Evolutionary conservation across 2,797 vertebrate genomes (phyloP), one percentile per base, ranked within the genome.

Genomic region (Oophaga sylvatica): DNA sequence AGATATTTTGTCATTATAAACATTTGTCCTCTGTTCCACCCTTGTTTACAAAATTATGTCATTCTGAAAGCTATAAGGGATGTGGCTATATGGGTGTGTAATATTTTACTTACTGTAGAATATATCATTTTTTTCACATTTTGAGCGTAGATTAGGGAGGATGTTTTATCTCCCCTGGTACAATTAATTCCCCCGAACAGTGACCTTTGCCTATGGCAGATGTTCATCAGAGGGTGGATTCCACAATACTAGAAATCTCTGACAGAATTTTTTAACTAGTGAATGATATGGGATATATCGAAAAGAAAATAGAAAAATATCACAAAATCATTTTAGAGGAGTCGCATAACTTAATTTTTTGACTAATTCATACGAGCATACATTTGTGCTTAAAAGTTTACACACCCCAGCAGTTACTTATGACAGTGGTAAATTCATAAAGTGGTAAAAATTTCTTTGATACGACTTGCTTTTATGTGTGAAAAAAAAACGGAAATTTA

Each of bases 11-110:
- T 81, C 22, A 59, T 80, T 80, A 79, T 79, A 83, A 83, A 57
- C 26, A 67, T 81, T 29, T 53, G 68, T 85, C 48, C 31, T 82
- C 71, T 53, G 59, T 86, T 63, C 62, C 71, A 79, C 84, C 88
- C 84, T 78, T 88, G 68, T 81, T 85, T 89, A 71, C 56, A 83
- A 22, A 45, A 89, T 77, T 63, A 53, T 76, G 78, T 86, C 73
- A 83, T 77, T 76, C 59, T 60, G 29, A 45, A 78, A 67, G 12
- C 48, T 86, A 78, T 78, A 89, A 48, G 62, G 31, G 29, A 83
- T 86, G 56, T 68, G 63, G 56, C 59, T 86, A 82, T 29, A 77
- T 70, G 88, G 88, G 88, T 89, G 88, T 81, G 83, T 79, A 22
- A 13, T 29, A 13, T 75, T 77, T 70, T 86, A 76, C 60, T 83